Conservation (phyloP, 1,140 invertebrate species). For the Chrysomallon squamiferum region DNA sequence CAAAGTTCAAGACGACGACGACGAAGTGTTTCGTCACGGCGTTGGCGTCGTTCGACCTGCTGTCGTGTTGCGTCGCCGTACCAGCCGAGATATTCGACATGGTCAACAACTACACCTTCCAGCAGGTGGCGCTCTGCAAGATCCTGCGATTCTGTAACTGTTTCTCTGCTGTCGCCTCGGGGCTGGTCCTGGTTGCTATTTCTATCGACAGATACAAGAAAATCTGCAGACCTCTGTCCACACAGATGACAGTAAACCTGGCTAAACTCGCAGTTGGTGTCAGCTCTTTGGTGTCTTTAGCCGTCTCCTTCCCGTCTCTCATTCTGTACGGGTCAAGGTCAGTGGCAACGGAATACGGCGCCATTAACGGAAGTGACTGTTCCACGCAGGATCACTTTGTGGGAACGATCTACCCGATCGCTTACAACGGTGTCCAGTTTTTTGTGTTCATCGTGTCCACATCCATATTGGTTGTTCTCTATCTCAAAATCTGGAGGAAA, state of each 20-base stretch:
- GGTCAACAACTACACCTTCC: slow-evolving; percentile 13
- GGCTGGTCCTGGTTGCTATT: slow-evolving; percentile 28
- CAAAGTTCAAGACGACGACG: slow-evolving; percentile 31
- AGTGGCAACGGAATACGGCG: slow-evolving; percentile 18
- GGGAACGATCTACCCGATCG: slow-evolving; percentile 19
- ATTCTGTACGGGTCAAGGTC: slow-evolving; percentile 34
- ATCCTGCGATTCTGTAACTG: slow-evolving; percentile 20
- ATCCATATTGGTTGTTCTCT: slow-evolving; percentile 26
- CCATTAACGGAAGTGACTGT: slow-evolving; percentile 34
- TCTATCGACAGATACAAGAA: slow-evolving; percentile 27
- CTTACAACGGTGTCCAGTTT: slow-evolving; percentile 20
- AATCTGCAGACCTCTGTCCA: slow-evolving; percentile 25
- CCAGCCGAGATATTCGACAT: slow-evolving; percentile 32
- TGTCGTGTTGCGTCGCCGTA: slow-evolving; percentile 27
- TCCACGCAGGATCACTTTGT: slow-evolving; percentile 24
- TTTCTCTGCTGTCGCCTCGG: slow-evolving; percentile 17
- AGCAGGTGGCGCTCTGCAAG: slow-evolving; percentile 12
- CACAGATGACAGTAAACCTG: neutral
- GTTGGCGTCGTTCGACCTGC: slow-evolving; percentile 33
- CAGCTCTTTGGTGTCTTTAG: neutral
- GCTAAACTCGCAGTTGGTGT: neutral
- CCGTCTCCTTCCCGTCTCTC: slow-evolving; percentile 23
- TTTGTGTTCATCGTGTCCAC: slow-evolving; percentile 25
- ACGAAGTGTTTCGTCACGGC: slow-evolving; percentile 31
- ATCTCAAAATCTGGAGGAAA: slow-evolving; percentile 28